A percentile compares a stretch with the other conserved stretches of the same genome.
Conservation (phyloP, 1,140 invertebrate genomes). For the Micrasema minimum region DNA sequence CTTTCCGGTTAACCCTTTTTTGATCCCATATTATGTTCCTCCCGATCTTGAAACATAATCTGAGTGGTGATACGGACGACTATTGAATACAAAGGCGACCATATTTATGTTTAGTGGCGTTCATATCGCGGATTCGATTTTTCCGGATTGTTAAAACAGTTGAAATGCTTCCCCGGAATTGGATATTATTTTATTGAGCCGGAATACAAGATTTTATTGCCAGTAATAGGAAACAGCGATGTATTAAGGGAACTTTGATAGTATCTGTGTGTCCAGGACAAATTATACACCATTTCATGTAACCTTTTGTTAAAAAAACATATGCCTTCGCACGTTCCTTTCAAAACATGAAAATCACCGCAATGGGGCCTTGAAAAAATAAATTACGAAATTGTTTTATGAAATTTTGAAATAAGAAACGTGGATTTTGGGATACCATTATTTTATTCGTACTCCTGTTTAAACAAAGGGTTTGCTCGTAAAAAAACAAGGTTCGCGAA, state of each 20-base stretch:
- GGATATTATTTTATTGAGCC: constrained; percentile 51
- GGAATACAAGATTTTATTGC: constrained; percentile 46
- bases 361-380: no score
- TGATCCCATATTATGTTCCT: constrained; percentile 49
- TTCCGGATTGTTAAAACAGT: constrained; percentile 35
- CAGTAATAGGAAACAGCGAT: constrained; percentile 25
- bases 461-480: no score
- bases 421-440: no score
- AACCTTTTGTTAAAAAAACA: no score
- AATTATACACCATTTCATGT: constrained; percentile 1
- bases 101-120: constrained; percentile 47
- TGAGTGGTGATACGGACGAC: constrained; percentile 45
- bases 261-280: constrained; percentile 17
- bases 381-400: no score
- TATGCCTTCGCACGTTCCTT: no score
- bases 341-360: no score
- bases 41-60: constrained; percentile 46
- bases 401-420: no score
- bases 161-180: constrained; percentile 36
- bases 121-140: constrained; percentile 29
- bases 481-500: no score
- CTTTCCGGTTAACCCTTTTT: constrained; percentile 50
- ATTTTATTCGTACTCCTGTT: no score
- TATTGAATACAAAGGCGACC: constrained; percentile 51
- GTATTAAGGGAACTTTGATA: constrained; percentile 25